Base-by-base conservation (phyloP, 1,140 invertebrate species). In the Drosophila busckii region DNA sequence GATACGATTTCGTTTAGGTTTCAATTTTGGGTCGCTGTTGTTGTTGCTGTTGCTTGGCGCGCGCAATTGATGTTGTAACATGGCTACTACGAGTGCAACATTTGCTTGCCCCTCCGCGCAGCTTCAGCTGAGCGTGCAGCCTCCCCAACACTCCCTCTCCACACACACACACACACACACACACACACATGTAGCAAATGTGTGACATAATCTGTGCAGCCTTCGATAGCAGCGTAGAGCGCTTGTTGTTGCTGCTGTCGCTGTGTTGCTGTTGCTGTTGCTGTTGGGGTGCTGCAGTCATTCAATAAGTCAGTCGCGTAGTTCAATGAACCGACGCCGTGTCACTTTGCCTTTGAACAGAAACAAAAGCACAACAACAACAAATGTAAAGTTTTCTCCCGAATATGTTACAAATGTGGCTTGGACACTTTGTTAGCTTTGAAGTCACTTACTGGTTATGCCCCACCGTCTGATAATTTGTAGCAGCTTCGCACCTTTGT, bases 181-280 rank as follows among this genome's bases (percentile, higher is more conserved):
- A n/a, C n/a, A n/a, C n/a, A n/a, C n/a, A n/a, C n/a, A n/a, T n/a
- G n/a, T n/a, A n/a, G n/a, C n/a, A 82, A 78, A 82, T 82, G 75
- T 82, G 75, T 82, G 75, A 82, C 75, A 82, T 82, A 82, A 82
- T 82, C 75, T 82, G 75, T 82, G 76, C 75, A 82, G 75, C 78
- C 69, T 80, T 82, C 64, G 49, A 80, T 82, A 64, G 62, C 61
- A 71, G 53, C 73, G 63, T 38, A 60, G 65, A 23, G 42, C 54
- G 29, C 12, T 12, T 28, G 41, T 35, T 61, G 17, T 52, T 56
- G 26, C 32, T 59, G 28, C 29, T 50, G 53, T 34, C 25, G 49
- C 37, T 54, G 58, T 50, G 25, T 20, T 56, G 59, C 44, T 53
- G 45, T 37, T 67, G 44, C 5, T 31, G 49, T 16, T 63, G 46